Conservation (phyloP, 1,140 invertebrate species). For the Andrena cerasifolii region DNA sequence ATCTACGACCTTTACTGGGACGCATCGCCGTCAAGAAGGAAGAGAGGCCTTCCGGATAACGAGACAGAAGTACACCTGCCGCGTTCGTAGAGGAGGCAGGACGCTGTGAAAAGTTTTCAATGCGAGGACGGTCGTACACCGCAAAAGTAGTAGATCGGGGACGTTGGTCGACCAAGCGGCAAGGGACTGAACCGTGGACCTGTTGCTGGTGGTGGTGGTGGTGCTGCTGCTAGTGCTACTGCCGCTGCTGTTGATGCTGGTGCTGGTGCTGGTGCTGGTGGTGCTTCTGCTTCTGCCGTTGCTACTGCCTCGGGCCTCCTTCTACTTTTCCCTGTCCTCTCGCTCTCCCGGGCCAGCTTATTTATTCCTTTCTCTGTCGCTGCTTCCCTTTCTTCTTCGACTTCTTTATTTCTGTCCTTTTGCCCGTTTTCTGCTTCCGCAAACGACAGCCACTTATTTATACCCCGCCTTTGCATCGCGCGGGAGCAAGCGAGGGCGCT, state of each 20-base stretch:
- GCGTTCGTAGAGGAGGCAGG: slow-evolving; percentile 52
- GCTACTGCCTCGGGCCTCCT: slow-evolving; percentile 49
- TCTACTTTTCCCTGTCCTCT: slow-evolving; percentile 48
- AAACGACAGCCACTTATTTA: slow-evolving; percentile 83
- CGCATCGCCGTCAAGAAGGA: slow-evolving; percentile 25
- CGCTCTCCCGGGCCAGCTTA: slow-evolving; percentile 54
- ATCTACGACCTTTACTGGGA: slow-evolving; percentile 35
- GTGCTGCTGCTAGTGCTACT: slow-evolving; percentile 12
- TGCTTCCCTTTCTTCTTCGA: slow-evolving; percentile 74
- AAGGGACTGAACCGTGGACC: slow-evolving; percentile 48
- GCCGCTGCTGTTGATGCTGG: slow-evolving; percentile 53
- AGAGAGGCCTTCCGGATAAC: slow-evolving; percentile 70
- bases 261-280: slow-evolving; percentile 44
- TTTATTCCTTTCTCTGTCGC: slow-evolving; percentile 70
- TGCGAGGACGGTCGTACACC: slow-evolving; percentile 64
- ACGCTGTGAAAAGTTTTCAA: slow-evolving; percentile 63
- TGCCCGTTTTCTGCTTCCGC: slow-evolving; percentile 82
- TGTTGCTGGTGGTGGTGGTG: no score
- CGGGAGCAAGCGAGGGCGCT: slow-evolving; percentile 64
- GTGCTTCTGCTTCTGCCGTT: slow-evolving; percentile 39
- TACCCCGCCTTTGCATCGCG: slow-evolving; percentile 81
- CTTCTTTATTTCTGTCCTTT: slow-evolving; percentile 80
- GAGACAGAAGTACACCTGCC: slow-evolving; percentile 77
- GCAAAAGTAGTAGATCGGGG: slow-evolving; percentile 65
- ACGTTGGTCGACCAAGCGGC: slow-evolving; percentile 54